Evolutionary conservation across 2,113 vertebrate species (phyloP), one percentile per base, ranked within the genome.

Genomic region (Himantopus leucocephalus): DNA sequence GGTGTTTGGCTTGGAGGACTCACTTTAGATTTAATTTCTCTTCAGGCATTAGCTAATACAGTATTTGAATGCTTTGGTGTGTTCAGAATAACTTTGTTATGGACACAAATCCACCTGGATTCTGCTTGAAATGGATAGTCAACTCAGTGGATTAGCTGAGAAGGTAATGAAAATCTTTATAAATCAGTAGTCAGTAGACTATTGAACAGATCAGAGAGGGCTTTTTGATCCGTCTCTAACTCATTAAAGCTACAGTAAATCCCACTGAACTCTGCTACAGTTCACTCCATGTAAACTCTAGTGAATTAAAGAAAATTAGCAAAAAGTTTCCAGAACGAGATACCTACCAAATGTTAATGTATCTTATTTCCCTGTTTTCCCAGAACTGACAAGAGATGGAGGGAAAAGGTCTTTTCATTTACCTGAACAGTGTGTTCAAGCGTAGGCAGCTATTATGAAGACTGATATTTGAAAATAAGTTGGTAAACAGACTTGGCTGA

Each of bases 131-230:
- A 98, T 82, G 39, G 78, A 91, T 85, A 96, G 91, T 95, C 83
- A 97, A 91, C 63, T 97, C 96, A 87, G 95, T 87, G 94, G 95
- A 97, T 98, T 98, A 97, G 56, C 63, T 88, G 85, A 93, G 85
- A 97, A 97, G n/a, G 55, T 95, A 97, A 97, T 96, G 88, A 97
- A 97, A 97, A 96, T 97, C 89, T 96, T 95, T 95, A 91, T 70
- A 96, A 98, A 97, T 96, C 83, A 95, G 71, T 82, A 96, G 94
- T 97, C 85, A 94, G 89, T 72, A 91, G 83, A 76, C 93, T 97
- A 85, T 79, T 67, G 66, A 96, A 94, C 60, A 91, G 95, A 97
- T 93, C 64, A 95, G 85, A 94, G 59, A 74, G 64, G 21, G 35
- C 14, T 87, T 97, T 95, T 90, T 92, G 74, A 92, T 97, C 68